Base-by-base conservation (phyloP, 2,797 vertebrate species). In the Chrysocyon brachyurus region DNA sequence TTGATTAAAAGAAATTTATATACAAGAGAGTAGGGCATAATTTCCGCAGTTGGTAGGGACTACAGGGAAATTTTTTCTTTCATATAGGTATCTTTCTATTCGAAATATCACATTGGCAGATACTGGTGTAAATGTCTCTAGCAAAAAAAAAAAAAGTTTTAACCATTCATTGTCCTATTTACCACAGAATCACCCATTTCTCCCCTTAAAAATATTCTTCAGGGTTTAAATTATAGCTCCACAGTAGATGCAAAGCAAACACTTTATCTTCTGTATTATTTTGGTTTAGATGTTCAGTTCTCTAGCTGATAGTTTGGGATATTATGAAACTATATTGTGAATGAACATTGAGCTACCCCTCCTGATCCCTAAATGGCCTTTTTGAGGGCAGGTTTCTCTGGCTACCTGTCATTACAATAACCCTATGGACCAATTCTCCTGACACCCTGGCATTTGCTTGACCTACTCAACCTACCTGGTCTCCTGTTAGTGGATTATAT, bases 1-100 rank as follows among this genome's bases (percentile, higher is more conserved):
- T 95, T 96, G 10, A 86, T 97, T 88, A 94, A 93, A 96, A 68
- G 11, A 46, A 91, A 78, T 94, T 52, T 63, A 87, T 97, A 64
- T 84, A 22, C n/a, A 96, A 90, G 12, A 21, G 1, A 21, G 2
- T 14, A 6, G 26, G 31, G 11, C 12, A 73, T 85, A 73, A 90
- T 86, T 90, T 97, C 15, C 88, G 49, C 19, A 70, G 70, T 73
- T 88, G 9, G 49, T 92, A 77, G 52, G 19, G 70, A 66, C 66
- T 73, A 52, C 66, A 72, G 87, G 31, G 12, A 88, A 24, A 5
- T 31, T 8, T 24, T 94, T 93, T n/a, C 78, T 81, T 96, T 75
- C 16, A 68, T 28, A 28, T 66, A 3, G 0, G 3, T 93, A 49
- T 73, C 61, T 78, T 96, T 90, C 61, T 93, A 64, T 89, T 92